A percentile compares a stretch with the other conserved stretches of the same genome.
phyloP scores from a whole-genome alignment of 2,113 vertebrate species.

The Chiloscyllium plagiosum region DNA sequence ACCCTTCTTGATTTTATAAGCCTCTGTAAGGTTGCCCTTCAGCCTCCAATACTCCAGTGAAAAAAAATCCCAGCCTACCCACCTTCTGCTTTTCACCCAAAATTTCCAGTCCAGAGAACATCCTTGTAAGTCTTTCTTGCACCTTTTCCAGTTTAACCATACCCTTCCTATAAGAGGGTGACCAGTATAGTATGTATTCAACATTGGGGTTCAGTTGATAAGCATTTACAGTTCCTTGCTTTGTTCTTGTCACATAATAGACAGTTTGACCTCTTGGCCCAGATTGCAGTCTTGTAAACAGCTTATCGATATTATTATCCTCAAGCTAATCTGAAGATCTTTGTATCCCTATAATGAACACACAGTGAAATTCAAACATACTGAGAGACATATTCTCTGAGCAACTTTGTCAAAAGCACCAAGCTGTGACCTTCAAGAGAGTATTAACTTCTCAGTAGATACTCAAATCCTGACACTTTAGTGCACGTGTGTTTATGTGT shows the following conservation, averaged over 20 bases:
- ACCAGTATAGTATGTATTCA: too few relatives aligned
- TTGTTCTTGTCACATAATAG: neutral
- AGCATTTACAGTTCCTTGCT: neutral
- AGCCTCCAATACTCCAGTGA: too few relatives aligned
- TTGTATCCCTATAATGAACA: neutral
- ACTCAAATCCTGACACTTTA: neutral
- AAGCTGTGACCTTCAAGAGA: conserved; percentile 17
- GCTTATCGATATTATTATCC: neutral
- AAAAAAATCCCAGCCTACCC: too few relatives aligned
- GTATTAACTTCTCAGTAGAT: neutral
- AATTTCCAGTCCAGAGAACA: too few relatives aligned
- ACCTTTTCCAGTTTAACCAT: too few relatives aligned
- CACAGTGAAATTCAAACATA: conserved; percentile 13
- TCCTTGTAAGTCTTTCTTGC: too few relatives aligned
- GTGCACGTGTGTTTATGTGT: neutral
- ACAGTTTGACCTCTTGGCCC: too few relatives aligned
- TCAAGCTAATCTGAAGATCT: conserved; percentile 3
- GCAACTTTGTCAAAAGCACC: neutral
- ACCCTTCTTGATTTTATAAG: too few relatives aligned
- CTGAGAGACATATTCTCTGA: neutral
- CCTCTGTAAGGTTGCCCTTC: too few relatives aligned
- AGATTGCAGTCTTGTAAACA: neutral
- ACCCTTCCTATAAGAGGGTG: too few relatives aligned
- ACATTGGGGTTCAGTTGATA: neutral
- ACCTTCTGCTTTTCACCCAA: too few relatives aligned